Evolutionary conservation across 2,797 vertebrate genomes (phyloP).

Genomic region (Austrolebias charrua): DNA sequence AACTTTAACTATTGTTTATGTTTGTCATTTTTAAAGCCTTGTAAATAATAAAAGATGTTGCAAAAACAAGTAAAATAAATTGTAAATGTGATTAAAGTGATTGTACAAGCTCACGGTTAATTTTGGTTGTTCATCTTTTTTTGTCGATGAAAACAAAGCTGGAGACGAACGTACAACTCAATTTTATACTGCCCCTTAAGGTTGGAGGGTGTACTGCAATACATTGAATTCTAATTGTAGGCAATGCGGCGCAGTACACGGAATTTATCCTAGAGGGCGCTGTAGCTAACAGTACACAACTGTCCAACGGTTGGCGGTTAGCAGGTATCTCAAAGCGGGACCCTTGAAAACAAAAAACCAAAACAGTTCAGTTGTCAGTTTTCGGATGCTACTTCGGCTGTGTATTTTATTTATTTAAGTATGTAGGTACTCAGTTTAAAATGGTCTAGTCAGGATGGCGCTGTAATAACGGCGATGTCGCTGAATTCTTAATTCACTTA

Average conservation of each 20-base stretch:
- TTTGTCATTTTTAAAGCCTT: fast-evolving
- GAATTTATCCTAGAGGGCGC: conserved; percentile 31
- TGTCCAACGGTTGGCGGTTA: conserved; percentile 43
- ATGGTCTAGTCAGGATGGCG: not conserved
- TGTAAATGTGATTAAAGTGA: not conserved
- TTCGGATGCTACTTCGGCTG: fast-evolving
- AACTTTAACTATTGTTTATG: fast-evolving
- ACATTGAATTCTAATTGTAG: fast-evolving
- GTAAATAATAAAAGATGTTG: fast-evolving
- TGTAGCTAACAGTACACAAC: not conserved
- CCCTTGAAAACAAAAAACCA: conserved; percentile 62
- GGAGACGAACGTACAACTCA: not conserved
- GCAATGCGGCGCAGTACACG: not conserved
- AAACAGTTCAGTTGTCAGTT: conserved; percentile 12
- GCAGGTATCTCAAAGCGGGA: conserved; percentile 57
- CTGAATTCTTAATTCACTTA: not conserved
- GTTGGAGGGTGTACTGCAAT: conserved; percentile 26
- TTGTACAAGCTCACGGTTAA: not conserved
- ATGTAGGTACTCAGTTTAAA: not conserved
- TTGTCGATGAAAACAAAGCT: conserved; percentile 41
- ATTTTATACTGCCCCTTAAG: not conserved
- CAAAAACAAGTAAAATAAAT: fast-evolving
- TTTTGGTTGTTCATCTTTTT: conserved; percentile 52
- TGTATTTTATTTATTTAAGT: not conserved
- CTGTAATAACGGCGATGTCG: conserved; percentile 16